Percentiles rank a stretch among this genome's conserved stretches.
phyloP scores from a whole-genome alignment of 1,140 invertebrate genomes.

The Yoshiicerus persimilis region DNA sequence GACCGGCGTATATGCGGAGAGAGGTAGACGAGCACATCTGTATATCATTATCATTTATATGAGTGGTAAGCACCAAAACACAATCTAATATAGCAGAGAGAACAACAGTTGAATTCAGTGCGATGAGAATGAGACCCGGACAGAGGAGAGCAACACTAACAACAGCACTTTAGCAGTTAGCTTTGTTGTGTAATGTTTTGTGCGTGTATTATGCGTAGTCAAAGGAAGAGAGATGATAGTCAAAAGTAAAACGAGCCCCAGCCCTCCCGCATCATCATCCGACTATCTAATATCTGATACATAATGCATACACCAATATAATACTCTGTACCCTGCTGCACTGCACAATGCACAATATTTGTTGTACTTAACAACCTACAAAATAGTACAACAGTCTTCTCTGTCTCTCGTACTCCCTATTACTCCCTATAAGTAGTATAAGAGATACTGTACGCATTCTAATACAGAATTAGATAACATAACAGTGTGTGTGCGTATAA shows the following conservation, averaged over 20 bases:
- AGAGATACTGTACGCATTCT: too few species aligned
- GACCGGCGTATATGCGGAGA: neutral
- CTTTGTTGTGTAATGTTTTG: neutral
- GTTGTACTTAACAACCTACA: neutral
- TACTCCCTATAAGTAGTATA: too few species aligned
- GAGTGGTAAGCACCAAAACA: neutral
- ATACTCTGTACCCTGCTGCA: neutral
- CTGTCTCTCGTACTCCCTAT: neutral
- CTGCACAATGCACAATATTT: neutral
- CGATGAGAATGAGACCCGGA: neutral
- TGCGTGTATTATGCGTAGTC: neutral
- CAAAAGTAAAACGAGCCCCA: neutral
- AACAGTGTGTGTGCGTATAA: neutral
- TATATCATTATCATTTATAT: neutral
- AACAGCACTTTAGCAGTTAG: neutral
- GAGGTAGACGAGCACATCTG: neutral
- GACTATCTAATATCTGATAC: neutral
- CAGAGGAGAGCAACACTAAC: neutral
- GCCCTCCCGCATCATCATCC: constrained; percentile 24
- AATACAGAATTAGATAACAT: neutral
- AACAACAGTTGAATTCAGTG: neutral
- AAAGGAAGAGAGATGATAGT: neutral
- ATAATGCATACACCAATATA: neutral
- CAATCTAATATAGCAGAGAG: neutral
- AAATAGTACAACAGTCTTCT: neutral